Base-by-base conservation (phyloP, 2,888 invertebrate genomes). In the Acheta domesticus region DNA sequence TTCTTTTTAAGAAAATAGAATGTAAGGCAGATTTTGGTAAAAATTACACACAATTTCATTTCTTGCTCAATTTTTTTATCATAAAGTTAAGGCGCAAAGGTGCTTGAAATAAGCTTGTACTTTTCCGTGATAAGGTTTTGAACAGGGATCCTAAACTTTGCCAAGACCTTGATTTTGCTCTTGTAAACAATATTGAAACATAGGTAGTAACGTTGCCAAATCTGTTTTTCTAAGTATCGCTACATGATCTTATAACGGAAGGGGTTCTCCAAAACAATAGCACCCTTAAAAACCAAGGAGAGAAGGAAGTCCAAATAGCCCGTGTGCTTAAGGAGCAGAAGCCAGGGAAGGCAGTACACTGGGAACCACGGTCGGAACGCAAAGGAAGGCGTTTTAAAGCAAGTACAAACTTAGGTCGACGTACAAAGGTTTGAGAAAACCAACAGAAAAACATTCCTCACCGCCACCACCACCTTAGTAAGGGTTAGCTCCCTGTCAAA, bases 41-140 rank as follows among this genome's bases (percentile, higher is more conserved):
- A 86, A 87, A 86, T 89, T 89, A 89, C 89, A 89, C 89, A 89
- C 89, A 86, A 86, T 86, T 86, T 84, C 83, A 83, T 85, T 84
- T 62, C n/a, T 84, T 84, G 84, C 84, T 85, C 84, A 86, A 83
- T 82, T 87, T 87, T 87, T 84, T 85, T 85, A 83, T 88, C 87
- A 88, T 89, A 89, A 90, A 90, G 90, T 90, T 91, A 91, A 91
- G 91, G 91, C 91, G 91, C 91, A 91, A 91, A 91, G 91, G 91
- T 91, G 91, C 91, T 91, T 84, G 89, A 90, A 91, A 90, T 90
- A 91, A 91, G 91, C 91, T 91, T 91, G 91, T 91, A 91, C 91
- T 91, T 90, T 90, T 88, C 90, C 76, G 81, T 82, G 81, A 81
- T 77, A 79, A 80, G 81, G 81, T 86, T 87, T 88, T 89, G 88